Evolutionary conservation across 2,113 vertebrate genomes (phyloP).

Genomic region (Argyrosomus japonicus): DNA sequence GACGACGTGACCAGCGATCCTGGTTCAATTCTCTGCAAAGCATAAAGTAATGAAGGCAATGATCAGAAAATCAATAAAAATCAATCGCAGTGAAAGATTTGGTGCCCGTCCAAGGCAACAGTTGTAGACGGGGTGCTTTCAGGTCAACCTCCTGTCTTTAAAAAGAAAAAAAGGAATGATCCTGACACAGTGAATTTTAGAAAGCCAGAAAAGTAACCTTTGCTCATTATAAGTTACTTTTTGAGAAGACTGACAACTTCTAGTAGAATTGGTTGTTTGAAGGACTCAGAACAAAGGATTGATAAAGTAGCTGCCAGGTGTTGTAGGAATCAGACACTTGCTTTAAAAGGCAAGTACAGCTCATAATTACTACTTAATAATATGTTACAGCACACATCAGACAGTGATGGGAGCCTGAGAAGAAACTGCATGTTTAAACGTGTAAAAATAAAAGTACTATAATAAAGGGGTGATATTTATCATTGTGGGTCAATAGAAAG

Average conservation of each 20-base stretch:
- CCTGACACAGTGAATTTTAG: neutral
- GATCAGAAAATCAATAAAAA: constrained; percentile 58
- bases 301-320: neutral
- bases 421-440: neutral
- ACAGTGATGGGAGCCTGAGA: neutral
- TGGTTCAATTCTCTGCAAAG: constrained; percentile 23
- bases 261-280: neutral
- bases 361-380: neutral
- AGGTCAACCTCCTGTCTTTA: constrained; percentile 3
- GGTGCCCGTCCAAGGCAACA: neutral
- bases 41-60: constrained; percentile 54
- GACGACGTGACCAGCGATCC: neutral
- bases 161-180: neutral
- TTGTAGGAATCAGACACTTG: neutral
- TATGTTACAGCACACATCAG: neutral
- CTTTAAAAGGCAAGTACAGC: neutral
- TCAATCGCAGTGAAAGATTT: constrained; percentile 34
- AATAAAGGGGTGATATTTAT: neutral
- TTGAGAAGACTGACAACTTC: neutral
- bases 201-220: neutral
- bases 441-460: too few relatives aligned
- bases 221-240: neutral
- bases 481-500: neutral
- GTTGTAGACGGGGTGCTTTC: neutral
- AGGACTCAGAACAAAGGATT: neutral